phyloP scores from a whole-genome alignment of 1,140 invertebrate species.

The Macrobrachium nipponense region DNA sequence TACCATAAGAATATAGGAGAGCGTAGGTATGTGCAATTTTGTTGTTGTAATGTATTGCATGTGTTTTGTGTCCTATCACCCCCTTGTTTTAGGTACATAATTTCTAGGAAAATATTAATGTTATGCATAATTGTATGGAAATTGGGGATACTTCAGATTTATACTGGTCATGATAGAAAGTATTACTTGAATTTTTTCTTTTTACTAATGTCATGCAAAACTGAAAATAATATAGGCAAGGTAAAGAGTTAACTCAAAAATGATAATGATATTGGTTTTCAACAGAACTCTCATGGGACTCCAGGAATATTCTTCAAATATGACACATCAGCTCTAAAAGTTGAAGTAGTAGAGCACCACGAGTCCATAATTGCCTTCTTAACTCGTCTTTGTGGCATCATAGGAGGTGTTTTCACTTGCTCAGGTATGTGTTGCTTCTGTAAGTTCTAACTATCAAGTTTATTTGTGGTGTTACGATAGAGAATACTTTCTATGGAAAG shows the following conservation, averaged over 20 bases:
- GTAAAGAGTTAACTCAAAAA: background rate
- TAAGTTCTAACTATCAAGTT: background rate
- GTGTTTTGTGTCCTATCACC: no score
- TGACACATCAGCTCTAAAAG: conserved; percentile 89
- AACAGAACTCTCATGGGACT: conserved; percentile 87
- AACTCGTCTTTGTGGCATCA: conserved; percentile 86
- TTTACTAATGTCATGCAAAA: no score
- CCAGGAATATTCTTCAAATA: conserved; percentile 97
- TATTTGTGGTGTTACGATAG: background rate
- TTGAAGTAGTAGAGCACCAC: conserved; percentile 84
- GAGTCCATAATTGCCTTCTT: conserved; percentile 83
- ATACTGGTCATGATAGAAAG: no score
- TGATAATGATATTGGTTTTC: background rate
- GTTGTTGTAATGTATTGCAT: no score
- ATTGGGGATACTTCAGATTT: no score
- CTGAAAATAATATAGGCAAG: no score
- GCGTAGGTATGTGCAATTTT: no score
- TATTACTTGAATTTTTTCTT: no score
- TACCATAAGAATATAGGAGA: no score
- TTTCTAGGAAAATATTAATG: no score
- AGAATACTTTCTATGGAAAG: background rate
- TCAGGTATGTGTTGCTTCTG: conserved; percentile 72
- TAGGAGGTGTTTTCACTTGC: conserved; percentile 92
- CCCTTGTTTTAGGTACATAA: no score
- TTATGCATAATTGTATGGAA: no score